Base-by-base conservation (phyloP, 2,797 vertebrate genomes). In the Siniperca undulata region DNA sequence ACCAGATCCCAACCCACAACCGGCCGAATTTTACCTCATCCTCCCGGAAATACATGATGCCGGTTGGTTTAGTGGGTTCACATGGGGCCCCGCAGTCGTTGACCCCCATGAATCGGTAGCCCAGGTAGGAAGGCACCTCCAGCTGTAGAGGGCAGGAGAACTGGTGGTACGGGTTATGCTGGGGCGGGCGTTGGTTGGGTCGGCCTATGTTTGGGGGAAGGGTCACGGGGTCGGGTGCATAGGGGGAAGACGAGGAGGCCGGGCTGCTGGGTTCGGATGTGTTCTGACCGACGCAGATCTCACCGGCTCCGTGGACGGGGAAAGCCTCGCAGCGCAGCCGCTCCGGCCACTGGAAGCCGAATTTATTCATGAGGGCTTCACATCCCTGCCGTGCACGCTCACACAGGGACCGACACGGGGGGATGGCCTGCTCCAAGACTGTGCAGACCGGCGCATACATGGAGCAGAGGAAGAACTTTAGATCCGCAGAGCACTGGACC, bases 371-470 rank as follows among this genome's bases (percentile, higher is more conserved):
- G 36, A 98, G 95, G 53, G 97, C 97, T 93, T 98, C 97, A 62
- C 97, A 98, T 67, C 97, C 97, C 72, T 97, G 97, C 5, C 97
- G 94, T 2, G 97, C 97, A 2, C 97, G 95, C 87, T 98, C 97
- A 53, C 97, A 98, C 72, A 98, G 90, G 4, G 97, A 97, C 4
- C 97, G 93, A 82, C 97, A 98, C 0, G 97, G 97, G 2, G 97
- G 97, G 86, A 98, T 98, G 72, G 97, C 97, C 91, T 97, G 97
- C 92, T 99, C 98, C 82, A 99, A 94, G 59, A 99, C 98, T 0
- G 98, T 99, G 93, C 98, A 99, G 2, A 99, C 98, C 0, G 98
- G 98, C 0, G 98, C 98, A 38, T 99, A 99, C 98, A 99, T 99
- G 84, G 98, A 99, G 91, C 98, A 99, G 1, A 99, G 94, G 92